Conservation (phyloP, 2,888 invertebrate genomes). For the Trichogramma evanescens region DNA sequence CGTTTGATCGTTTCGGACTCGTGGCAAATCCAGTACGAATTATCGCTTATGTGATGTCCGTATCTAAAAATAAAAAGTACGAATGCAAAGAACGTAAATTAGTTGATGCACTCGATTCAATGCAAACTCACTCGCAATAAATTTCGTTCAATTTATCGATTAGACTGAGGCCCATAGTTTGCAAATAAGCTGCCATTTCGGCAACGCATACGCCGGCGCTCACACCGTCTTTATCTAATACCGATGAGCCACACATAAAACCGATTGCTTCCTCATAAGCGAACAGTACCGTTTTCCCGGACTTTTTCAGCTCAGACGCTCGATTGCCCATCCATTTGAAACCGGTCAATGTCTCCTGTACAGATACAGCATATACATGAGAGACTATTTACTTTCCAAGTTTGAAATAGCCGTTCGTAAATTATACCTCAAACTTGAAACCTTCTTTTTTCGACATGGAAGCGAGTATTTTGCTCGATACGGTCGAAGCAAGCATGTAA, state of each 20-base stretch:
- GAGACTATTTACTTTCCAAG: neutral
- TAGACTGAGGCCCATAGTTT: constrained; percentile 55
- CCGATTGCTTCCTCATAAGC: constrained; percentile 99
- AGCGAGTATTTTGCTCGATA: constrained; percentile 88
- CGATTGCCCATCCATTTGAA: constrained; percentile 99
- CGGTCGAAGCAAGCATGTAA: constrained; percentile 87
- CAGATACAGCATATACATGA: constrained; percentile 36
- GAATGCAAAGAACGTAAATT: neutral
- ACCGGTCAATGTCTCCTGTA: constrained; percentile 87
- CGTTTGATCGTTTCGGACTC: constrained; percentile 61
- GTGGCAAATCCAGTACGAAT: constrained; percentile 85
- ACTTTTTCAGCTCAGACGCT: constrained; percentile 61
- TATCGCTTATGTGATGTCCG: constrained; percentile 81
- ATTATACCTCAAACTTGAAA: constrained; percentile 56
- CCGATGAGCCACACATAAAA: constrained; percentile 84
- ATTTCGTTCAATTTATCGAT: constrained; percentile 63
- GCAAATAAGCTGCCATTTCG: constrained; percentile 68
- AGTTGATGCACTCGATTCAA: neutral
- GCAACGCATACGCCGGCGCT: constrained; percentile 77
- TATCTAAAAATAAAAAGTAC: constrained; percentile 52
- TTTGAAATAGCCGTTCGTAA: neutral
- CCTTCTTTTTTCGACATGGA: constrained; percentile 76
- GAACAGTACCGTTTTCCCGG: constrained; percentile 75
- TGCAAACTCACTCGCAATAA: constrained; percentile 57
- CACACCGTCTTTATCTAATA: constrained; percentile 95